Base-by-base conservation (phyloP, 2,797 vertebrate species). In the Semotilus atromaculatus region DNA sequence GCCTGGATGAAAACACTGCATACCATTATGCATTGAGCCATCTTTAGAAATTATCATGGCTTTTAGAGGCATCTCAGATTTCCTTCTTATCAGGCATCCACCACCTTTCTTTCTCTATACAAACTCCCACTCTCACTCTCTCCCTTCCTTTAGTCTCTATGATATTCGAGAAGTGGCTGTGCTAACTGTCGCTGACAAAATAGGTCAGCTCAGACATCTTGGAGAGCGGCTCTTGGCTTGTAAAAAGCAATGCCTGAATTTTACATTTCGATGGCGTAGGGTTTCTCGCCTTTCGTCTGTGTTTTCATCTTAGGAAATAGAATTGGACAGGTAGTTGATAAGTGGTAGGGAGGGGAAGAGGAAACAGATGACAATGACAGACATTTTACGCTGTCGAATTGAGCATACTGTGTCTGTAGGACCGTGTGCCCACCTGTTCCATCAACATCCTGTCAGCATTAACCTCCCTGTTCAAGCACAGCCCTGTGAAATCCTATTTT, bases 131-230 rank as follows among this genome's bases (percentile, higher is more conserved):
- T 74, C 62, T 70, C 66, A 48, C 48, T 45, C 51, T 68, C 77
- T 26, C 55, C 40, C 86, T 38, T 70, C 85, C 31, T 86, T 86
- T 84, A 88, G 55, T 58, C 85, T 79, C 60, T 87, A 79, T 91
- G 87, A 92, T 91, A 83, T 89, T 88, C 90, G 88, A 88, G 89
- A 82, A 84, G 87, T 90, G 82, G 70, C 87, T 85, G 90, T 55
- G 43, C 79, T 90, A 91, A 90, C 85, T 91, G 88, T 85, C 76
- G 68, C 79, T 86, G 90, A 92, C 89, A 91, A 94, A 95, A 90
- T 93, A 91, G 92, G 90, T 92, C 92, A 90, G 84, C 90, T 86
- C 87, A 51, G 88, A 76, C 86, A 79, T 90, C 89, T 64, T 36
- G 16, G 84, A 1, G 13, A 88, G 86, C 74, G 88, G 87, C 80